Percentiles rank a stretch among this genome's conserved stretches.
phyloP scores from a whole-genome alignment of 2,113 vertebrate species.

The Ciconia maguari region DNA sequence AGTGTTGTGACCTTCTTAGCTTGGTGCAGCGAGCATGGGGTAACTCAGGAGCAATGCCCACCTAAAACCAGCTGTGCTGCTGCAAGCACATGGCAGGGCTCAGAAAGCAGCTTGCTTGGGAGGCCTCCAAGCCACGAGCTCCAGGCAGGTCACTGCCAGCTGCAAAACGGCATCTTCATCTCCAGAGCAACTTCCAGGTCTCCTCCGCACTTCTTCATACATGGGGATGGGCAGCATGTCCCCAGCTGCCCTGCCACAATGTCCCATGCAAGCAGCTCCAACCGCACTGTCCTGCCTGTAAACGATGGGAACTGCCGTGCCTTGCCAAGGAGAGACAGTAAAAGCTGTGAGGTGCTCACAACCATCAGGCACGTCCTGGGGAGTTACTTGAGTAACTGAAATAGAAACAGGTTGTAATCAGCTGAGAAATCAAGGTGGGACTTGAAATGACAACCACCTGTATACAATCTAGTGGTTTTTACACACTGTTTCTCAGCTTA shows the following conservation, averaged over 20 bases:
- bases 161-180: not conserved
- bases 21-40: rapidly evolving
- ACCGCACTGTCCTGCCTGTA: rapidly evolving
- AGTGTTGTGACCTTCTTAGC: not conserved
- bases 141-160: not conserved
- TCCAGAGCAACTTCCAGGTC: not conserved
- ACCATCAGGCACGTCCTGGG: not conserved
- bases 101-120: not conserved
- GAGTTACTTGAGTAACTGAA: not conserved
- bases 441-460: not conserved
- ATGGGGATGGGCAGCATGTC: no score
- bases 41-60: not conserved
- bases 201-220: no score
- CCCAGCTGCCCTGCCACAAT: no score
- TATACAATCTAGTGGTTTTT: not conserved
- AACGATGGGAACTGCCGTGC: rapidly evolving
- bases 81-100: not conserved
- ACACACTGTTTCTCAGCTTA: not conserved
- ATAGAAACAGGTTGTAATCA: not conserved
- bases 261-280: not conserved
- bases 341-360: not conserved
- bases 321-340: not conserved
- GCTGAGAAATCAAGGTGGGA: not conserved
- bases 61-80: not conserved
- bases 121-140: not conserved